Conservation (phyloP, 2,113 vertebrate species). For the Dromaius novaehollandiae region DNA sequence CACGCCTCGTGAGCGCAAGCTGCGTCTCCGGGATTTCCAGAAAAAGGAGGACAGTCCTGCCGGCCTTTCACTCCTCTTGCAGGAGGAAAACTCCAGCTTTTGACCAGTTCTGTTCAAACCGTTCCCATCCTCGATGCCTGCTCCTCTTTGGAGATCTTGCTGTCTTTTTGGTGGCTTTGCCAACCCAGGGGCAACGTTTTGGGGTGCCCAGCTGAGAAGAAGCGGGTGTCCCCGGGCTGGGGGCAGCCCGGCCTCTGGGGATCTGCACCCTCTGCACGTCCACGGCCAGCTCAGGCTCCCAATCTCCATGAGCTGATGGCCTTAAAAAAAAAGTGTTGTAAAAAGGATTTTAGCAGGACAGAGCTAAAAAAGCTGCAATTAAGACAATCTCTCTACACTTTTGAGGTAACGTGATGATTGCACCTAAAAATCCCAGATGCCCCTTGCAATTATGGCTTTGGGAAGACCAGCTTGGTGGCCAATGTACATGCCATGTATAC, state of each 20-base stretch:
- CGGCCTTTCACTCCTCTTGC: too few relatives aligned
- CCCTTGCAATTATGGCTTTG: not conserved
- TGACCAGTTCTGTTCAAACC: not conserved
- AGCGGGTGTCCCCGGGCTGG: too few relatives aligned
- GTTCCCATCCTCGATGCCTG: accelerated
- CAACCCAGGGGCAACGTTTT: not conserved
- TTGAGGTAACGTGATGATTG: accelerated
- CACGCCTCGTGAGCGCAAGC: too few relatives aligned
- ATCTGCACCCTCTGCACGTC: too few relatives aligned
- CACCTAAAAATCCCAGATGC: not conserved
- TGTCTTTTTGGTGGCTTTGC: not conserved
- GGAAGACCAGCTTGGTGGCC: too few relatives aligned
- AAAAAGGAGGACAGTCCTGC: not conserved
- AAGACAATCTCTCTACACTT: accelerated
- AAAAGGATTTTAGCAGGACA: not conserved
- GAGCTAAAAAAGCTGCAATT: not conserved
- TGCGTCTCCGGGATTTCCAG: too few relatives aligned
- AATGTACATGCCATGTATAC: accelerated
- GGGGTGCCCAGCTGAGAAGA: not conserved
- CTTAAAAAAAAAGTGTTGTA: not conserved
- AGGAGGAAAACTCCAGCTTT: not conserved
- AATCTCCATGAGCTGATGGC: not conserved
- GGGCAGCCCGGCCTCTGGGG: too few relatives aligned
- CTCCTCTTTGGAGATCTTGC: not conserved
- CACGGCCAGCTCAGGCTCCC: too few relatives aligned